Base-by-base conservation (phyloP, 30 jellyfish, hydroid and myxozoan species). In the Chrysaora quinquecirrha region DNA sequence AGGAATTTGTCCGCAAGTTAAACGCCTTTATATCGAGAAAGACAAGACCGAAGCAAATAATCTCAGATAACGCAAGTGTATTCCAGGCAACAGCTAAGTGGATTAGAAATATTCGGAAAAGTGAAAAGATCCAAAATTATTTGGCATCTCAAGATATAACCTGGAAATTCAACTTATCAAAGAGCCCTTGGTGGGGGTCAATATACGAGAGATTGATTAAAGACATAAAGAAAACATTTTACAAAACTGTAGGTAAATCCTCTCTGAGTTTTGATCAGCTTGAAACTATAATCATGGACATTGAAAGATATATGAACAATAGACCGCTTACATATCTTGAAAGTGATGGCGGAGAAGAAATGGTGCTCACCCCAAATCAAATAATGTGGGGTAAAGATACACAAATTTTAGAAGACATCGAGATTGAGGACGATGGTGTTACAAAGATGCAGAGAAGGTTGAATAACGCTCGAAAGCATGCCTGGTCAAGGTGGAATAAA, bases 311-410 rank as follows among this genome's bases (percentile, higher is more conserved):
- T 67, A 7, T 70, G 22, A 70, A 70, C 12, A 70, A 70, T 14
- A 62, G 71, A 70, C 80, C 89, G 18, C 34, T 60, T 16, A 61
- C 80, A 58, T 78, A 78, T 38, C 72, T 78, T n/a, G 79, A 31
- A 64, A 58, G 89, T 58, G 80, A 64, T 20, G 48, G 80, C 62
- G 89, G 80, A 54, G 89, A 78, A 52, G 79, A 61, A 70, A 71
- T 32, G 24, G 89, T 78, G 35, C 71, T 78, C 31, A 64, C 89
- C 28, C 89, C 89, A 4, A 78, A 78, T 49, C 34, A 22, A 34
- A 52, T 76, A 25, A 76, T 76, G 88, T 76, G 88, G 80, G 88
- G 87, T 33, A 63, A 48, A 48, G 88, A 76, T 76, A 30, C 69
- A 30, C 78, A 76, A 9, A 34, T 79, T 28, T 43, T 76, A 30